Base-by-base conservation (phyloP, 2,113 vertebrate genomes). In the Leucosticte australis region DNA sequence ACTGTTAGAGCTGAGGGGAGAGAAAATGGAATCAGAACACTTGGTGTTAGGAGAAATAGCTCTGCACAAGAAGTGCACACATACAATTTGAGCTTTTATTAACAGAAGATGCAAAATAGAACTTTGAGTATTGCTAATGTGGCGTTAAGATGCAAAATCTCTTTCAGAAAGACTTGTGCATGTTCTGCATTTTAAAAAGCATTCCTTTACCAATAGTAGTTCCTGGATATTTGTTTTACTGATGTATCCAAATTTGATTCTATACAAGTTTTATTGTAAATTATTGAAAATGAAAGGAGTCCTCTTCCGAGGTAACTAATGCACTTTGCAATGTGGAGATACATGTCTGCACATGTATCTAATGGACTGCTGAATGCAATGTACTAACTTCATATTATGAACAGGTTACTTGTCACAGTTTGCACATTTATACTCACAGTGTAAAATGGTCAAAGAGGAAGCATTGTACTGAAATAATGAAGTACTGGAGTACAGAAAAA, bases 141-240 rank as follows among this genome's bases (percentile, higher is more conserved):
- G 16, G 37, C 89, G 68, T 64, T 95, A 78, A 92, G 83, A 95
- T 46, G 65, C 6, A 1, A 84, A 74, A 90, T 92, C 57, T 35
- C 56, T 82, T 86, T 90, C 80, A 71, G 73, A 87, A 89, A 93
- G 76, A 26, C 47, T 8, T 19, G 13, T 69, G 39, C 15, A 15
- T 88, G 80, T 83, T 85, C 77, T 55, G 92, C 89, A 78, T 93
- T 75, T 81, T 21, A 62, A 92, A 70, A 87, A 76, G 50, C n/a
- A 4, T 77, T 85, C 35, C 31, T 95, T 89, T 86, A 68, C 27
- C 87, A 49, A 0, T 41, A 39, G 62, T 63, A 56, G 53, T 67
- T 62, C 70, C 41, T 76, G 70, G 67, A 59, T 74, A 13, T 68
- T 71, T 89, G 33, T 41, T 85, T 89, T 93, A 73, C 30, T 46